These are phyloP conservation scores for Remorina albescens DNA, from an alignment of 2,797 vertebrate genomes.

Conservation along the genomic window DNA sequence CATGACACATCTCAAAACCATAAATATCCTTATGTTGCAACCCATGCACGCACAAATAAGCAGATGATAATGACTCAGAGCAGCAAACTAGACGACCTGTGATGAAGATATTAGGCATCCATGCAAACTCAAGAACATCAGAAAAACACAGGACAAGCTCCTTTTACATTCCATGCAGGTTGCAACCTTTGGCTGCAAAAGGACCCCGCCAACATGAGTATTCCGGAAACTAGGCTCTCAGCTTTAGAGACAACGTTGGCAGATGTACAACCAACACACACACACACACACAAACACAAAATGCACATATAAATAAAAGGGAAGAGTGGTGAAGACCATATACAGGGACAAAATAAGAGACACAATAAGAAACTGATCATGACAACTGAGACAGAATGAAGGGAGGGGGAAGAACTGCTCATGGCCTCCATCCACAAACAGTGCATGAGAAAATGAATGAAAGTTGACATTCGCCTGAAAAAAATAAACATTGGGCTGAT, in stretches of 20 bases:
- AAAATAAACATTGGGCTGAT: conserved; percentile 23
- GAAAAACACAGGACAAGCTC: conserved; percentile 8
- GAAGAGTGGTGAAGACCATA: not conserved
- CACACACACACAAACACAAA: not conserved
- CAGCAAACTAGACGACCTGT: not conserved
- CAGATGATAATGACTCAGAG: not conserved
- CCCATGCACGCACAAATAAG: not conserved
- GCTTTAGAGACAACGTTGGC: not conserved
- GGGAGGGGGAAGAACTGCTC: not conserved
- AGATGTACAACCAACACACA: not conserved
- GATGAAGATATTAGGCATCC: conserved; percentile 7
- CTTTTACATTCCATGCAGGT: not conserved
- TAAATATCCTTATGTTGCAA: not conserved
- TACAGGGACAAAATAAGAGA: conserved; percentile 1
- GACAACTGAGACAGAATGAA: not conserved
- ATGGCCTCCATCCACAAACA: conserved; percentile 6
- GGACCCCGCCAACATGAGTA: not conserved
- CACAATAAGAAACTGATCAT: not conserved
- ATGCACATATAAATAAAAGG: not conserved
- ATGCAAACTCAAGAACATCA: conserved; percentile 14
- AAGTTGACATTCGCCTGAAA: conserved; percentile 33
- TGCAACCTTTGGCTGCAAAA: not conserved
- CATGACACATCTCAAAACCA: conserved; percentile 4
- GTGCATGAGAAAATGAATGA: conserved; percentile 25
- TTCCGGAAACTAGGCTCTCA: conserved; percentile 2